Conservation (phyloP, 2,113 vertebrate genomes). For the Abramis brama region DNA sequence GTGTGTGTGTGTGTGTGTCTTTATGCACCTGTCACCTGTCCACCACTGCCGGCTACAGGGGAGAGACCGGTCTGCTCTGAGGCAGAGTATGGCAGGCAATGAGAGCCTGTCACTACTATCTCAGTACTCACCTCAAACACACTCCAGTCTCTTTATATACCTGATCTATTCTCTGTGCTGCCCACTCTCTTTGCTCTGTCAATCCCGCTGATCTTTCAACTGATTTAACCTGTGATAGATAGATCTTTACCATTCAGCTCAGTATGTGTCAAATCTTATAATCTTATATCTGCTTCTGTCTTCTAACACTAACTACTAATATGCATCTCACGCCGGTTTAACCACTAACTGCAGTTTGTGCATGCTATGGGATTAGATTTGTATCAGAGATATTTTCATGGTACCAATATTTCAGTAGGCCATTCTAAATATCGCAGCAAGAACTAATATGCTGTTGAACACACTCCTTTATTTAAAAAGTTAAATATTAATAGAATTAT, state of each 20-base stretch:
- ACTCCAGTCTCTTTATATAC: slow-evolving; percentile 32
- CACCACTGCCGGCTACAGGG: slow-evolving; percentile 35
- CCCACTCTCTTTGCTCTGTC: slow-evolving; percentile 32
- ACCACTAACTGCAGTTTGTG: slow-evolving; percentile 7
- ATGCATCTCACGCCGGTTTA: background rate
- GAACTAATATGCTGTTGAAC: background rate
- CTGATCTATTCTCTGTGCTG: slow-evolving; percentile 28
- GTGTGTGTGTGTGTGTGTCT: slow-evolving; percentile 7
- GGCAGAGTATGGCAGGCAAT: slow-evolving; percentile 38
- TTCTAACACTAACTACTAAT: background rate
- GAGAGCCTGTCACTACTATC: slow-evolving; percentile 49
- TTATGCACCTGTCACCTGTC: slow-evolving; percentile 48
- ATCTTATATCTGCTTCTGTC: background rate
- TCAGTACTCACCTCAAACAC: slow-evolving; percentile 42
- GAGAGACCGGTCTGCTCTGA: slow-evolving; percentile 27
- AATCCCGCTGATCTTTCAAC: slow-evolving; percentile 3
- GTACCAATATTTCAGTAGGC: background rate
- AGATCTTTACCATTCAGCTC: background rate
- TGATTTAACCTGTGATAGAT: slow-evolving; percentile 16
- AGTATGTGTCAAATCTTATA: background rate
- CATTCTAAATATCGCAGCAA: background rate
- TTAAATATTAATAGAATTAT: background rate
- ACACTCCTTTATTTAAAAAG: background rate
- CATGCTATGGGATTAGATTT: slow-evolving; percentile 3
- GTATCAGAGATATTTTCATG: background rate